Evolutionary conservation across 2,113 vertebrate genomes (phyloP).

Genomic region (Tragelaphus buxtoni): DNA sequence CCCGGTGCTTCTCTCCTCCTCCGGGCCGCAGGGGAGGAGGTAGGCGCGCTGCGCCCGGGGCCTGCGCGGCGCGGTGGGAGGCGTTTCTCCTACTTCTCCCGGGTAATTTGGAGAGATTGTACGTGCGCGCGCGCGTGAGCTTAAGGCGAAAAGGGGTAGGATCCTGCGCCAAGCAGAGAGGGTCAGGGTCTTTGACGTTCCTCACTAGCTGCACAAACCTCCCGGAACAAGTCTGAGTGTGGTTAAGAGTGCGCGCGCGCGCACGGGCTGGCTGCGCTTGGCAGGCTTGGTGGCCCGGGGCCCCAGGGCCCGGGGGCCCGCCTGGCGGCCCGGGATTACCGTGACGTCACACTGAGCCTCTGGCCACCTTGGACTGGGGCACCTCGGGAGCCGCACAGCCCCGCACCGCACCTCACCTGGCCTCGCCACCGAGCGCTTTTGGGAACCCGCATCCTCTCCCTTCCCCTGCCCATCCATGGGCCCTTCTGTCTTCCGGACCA

Average conservation of each 20-base stretch:
- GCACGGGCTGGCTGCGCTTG: conserved; percentile 86
- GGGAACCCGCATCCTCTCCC: conserved; percentile 3
- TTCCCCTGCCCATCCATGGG: conserved; percentile 70
- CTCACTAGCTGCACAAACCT: conserved; percentile 53
- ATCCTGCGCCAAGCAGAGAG: conserved; percentile 21
- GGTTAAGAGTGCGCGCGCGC: conserved; percentile 67
- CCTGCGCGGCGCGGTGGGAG: conserved; percentile 25
- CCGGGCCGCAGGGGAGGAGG: conserved; percentile 45
- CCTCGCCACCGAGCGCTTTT: conserved; percentile 51
- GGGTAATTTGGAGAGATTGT: conserved; percentile 50
- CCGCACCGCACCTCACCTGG: conserved; percentile 84
- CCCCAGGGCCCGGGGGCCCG: conserved; percentile 51
- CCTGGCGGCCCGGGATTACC: conserved; percentile 90
- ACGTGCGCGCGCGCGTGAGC: conserved; percentile 4
- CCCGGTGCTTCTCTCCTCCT: conserved; percentile 41
- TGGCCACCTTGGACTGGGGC: conserved; percentile 91
- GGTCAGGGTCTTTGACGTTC: conserved; percentile 62
- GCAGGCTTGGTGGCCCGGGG: conserved; percentile 84
- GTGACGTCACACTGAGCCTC: conserved; percentile 96
- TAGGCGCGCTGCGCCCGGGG: conserved; percentile 3
- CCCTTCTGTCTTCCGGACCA: conserved; percentile 63
- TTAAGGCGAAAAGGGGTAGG: neutral
- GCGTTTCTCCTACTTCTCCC: conserved; percentile 26
- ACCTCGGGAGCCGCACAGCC: conserved; percentile 93
- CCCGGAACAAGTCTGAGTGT: conserved; percentile 69